Evolutionary conservation across 1,140 invertebrate species (phyloP), one percentile per base, ranked within the genome.

Genomic region (Campoletis sonorensis): DNA sequence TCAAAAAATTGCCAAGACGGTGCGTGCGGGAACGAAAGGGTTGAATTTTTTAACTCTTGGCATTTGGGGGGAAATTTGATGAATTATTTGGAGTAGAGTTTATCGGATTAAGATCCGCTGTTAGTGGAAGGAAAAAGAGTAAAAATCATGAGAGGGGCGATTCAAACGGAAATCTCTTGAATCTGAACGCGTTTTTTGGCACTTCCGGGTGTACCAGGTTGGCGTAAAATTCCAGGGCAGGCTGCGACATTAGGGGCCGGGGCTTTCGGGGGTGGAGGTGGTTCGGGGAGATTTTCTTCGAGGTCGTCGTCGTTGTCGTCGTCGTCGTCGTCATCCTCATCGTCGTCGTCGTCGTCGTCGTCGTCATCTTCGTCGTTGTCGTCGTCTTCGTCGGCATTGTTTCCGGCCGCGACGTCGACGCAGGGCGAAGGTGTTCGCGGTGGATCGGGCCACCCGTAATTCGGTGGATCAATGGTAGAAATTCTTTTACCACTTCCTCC

Each of bases 141-240:
- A n/a, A n/a, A n/a, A n/a, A n/a, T n/a, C n/a, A n/a, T n/a, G n/a
- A n/a, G n/a, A 33, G 30, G 7, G 30, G 30, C 30, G 30, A 33
- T n/a, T 95, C 94, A 97, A 90, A 97, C 96, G 64, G 96, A 97
- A 92, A 97, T 97, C 89, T 97, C 96, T 90, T 97, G 96, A 90
- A 97, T 97, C 91, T 97, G 96, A 82, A 97, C 96, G 85, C 96
- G 94, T 91, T 97, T 97, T 90, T 97, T 97, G 91, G 95, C 94
- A 72, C 95, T 94, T 54, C 94, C 95, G 0, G 94, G 94, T 3
- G 93, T 94, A 2, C 93, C 93, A 0, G 94, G 92, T 82, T 95
- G 93, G 33, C 95, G 87, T 7, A 95, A 88, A 26, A 95, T 95
- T 0, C 95, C 95, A 4, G 91, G 92, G 84, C 92, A 94, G 81